Percentiles rank a stretch among this genome's conserved stretches.
These are phyloP conservation scores for Anadara kagoshimensis DNA, from an alignment of 1,140 invertebrate species.

Conservation along the genomic window DNA sequence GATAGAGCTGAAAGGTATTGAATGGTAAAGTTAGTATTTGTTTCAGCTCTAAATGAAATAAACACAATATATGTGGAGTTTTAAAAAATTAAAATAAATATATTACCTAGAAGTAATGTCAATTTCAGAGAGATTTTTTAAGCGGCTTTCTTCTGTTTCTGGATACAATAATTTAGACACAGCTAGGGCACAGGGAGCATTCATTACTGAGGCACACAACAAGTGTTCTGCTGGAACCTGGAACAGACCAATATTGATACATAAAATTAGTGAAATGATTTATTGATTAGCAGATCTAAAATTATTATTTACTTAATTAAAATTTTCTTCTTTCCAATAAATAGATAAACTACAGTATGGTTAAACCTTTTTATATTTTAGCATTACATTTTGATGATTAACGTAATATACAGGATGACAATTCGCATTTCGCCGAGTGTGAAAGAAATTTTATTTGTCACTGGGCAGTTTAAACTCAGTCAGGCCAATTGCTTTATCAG, in stretches of 20 bases:
- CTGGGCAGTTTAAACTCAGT: too few species aligned
- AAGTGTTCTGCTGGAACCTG: constrained; percentile 74
- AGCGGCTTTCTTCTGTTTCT: constrained; percentile 76
- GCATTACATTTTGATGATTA: too few species aligned
- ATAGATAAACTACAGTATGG: neutral
- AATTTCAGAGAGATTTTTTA: constrained; percentile 16
- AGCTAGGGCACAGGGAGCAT: constrained; percentile 92
- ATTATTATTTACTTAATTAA: neutral
- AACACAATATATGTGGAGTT: too few species aligned
- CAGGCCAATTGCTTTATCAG: too few species aligned
- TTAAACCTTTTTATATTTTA: neutral
- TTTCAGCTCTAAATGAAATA: too few species aligned
- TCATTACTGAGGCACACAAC: constrained; percentile 95
- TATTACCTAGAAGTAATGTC: too few species aligned
- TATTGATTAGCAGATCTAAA: neutral
- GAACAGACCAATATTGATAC: constrained; percentile 14
- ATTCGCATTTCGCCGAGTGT: too few species aligned
- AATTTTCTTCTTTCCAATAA: neutral
- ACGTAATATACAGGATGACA: too few species aligned
- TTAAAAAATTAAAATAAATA: too few species aligned
- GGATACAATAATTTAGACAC: constrained; percentile 93
- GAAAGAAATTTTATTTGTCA: too few species aligned
- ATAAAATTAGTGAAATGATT: neutral
- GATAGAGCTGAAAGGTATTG: too few species aligned
- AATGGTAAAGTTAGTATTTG: too few species aligned